Evolutionary conservation across 2,797 vertebrate genomes (phyloP).

Genomic region (Acrocephalus scirpaceus): DNA sequence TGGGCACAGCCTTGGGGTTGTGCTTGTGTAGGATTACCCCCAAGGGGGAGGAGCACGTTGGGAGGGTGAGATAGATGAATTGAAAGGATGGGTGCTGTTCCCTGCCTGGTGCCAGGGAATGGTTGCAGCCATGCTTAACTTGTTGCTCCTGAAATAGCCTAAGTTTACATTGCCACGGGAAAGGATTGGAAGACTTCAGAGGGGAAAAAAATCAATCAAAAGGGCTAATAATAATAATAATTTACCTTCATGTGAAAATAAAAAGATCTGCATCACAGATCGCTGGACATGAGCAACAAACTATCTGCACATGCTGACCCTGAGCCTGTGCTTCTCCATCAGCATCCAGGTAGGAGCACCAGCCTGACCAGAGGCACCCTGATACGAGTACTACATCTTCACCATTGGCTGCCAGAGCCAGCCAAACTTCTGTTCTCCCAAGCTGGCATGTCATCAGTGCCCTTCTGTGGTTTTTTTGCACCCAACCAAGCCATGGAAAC

Average conservation of each 20-base stretch:
- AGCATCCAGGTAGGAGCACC: not conserved
- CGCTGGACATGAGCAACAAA: accelerated
- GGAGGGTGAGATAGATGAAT: not conserved
- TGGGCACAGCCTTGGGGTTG: not conserved
- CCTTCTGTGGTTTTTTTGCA: not conserved
- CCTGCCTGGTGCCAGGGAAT: not conserved
- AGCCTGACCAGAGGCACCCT: not conserved
- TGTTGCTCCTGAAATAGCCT: constrained; percentile 52
- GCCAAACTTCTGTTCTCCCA: not conserved
- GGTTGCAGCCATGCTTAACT: not conserved
- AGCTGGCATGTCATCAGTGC: accelerated
- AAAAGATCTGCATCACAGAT: not conserved
- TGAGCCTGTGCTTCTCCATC: accelerated
- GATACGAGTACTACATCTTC: accelerated
- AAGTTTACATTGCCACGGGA: not conserved
- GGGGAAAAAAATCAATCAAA: constrained; percentile 36
- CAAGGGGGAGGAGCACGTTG: not conserved
- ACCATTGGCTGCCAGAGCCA: not conserved
- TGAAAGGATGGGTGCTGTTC: accelerated
- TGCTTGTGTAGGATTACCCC: accelerated
- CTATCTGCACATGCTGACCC: not conserved
- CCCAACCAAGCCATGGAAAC: not conserved
- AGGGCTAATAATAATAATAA: not conserved
- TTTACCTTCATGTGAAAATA: too few relatives aligned
- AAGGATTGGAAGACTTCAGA: constrained; percentile 28